Base-by-base conservation (phyloP, 1,140 invertebrate genomes). In the Diabrotica undecimpunctata region DNA sequence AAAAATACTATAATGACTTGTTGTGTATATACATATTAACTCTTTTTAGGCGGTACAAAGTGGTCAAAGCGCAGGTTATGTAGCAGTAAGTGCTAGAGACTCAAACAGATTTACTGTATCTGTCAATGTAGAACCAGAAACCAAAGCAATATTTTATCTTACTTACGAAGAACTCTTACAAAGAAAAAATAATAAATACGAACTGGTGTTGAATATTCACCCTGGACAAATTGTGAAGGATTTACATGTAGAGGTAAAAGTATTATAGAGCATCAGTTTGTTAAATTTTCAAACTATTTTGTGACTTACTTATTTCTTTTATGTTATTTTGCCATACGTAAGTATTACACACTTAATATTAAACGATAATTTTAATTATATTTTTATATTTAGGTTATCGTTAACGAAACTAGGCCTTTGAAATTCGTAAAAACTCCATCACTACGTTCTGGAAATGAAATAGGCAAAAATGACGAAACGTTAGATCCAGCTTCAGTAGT, bases 101-200 rank as follows among this genome's bases (percentile, higher is more conserved):
- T 86, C 86, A 0, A 88, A 88, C 70, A 79, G 83, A 53, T 88
- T 89, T 71, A 83, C 82, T 4, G 83, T 85, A 5, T 83, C 82
- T 3, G 82, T 87, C 7, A 88, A 89, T 71, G 75, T 88, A 8
- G 85, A 86, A 71, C 77, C 84, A 0, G 74, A 81, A 52, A 82
- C 78, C 6, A 83, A 83, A 70, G 84, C 83, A 0, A 77, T 80
- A 0, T 89, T 88, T 75, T 85, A 86, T 66, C 74, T 88, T 54
- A 87, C 84, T 0, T 88, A 88, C 71, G 87, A 89, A 75, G 85
- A 88, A 76, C 70, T 88, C 6, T 74, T 89, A 9, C 73, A 78
- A 5, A 78, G 85, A 8, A 78, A 83, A 39, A 79, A 84, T 54
- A 84, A 83, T 5, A 77, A 81, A 7, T 89, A 89, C 77, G 83